These are phyloP conservation scores for Drosophila ustulata DNA, from an alignment of 2,888 invertebrate species.

Conservation along the genomic window DNA sequence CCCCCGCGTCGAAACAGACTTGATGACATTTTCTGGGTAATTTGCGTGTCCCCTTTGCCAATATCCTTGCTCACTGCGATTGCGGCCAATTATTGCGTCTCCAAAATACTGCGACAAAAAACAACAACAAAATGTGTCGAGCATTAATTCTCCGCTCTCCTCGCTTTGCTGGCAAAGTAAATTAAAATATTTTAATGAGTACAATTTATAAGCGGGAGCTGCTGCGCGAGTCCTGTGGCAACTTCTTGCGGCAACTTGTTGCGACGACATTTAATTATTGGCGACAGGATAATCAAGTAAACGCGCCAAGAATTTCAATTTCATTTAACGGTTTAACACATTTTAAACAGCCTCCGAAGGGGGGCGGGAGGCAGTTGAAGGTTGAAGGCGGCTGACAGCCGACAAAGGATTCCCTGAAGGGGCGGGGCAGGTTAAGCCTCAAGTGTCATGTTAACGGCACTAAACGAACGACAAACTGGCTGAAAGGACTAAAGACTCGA, in stretches of 20 bases:
- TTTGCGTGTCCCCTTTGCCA: slow-evolving; percentile 44
- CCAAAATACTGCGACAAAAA: background rate
- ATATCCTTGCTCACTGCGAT: slow-evolving; percentile 1
- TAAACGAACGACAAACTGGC: slow-evolving; percentile 48
- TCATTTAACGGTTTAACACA: slow-evolving; percentile 78
- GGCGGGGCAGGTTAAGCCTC: slow-evolving; percentile 56
- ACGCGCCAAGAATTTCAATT: slow-evolving; percentile 80
- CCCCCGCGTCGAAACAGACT: slow-evolving; percentile 62
- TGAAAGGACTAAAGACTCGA: slow-evolving; percentile 21
- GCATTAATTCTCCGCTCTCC: slow-evolving; percentile 57
- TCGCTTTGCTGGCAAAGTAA: slow-evolving; percentile 64
- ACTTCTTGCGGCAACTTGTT: slow-evolving; percentile 68
- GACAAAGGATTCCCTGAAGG: background rate
- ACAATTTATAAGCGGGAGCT: slow-evolving; percentile 77
- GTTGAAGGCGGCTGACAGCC: too few species aligned
- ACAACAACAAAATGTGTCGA: slow-evolving; percentile 55
- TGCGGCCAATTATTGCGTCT: slow-evolving; percentile 63
- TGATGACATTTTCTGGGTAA: slow-evolving; percentile 79
- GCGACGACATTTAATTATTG: slow-evolving; percentile 78
- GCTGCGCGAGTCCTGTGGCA: slow-evolving; percentile 17
- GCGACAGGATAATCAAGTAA: slow-evolving; percentile 80
- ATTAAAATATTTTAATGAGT: slow-evolving; percentile 81
- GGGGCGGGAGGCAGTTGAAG: background rate
- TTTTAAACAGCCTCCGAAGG: slow-evolving; percentile 48
- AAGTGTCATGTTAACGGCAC: slow-evolving; percentile 77